Base-by-base conservation (phyloP, 2,797 vertebrate species). In the Hyperoplus immaculatus region DNA sequence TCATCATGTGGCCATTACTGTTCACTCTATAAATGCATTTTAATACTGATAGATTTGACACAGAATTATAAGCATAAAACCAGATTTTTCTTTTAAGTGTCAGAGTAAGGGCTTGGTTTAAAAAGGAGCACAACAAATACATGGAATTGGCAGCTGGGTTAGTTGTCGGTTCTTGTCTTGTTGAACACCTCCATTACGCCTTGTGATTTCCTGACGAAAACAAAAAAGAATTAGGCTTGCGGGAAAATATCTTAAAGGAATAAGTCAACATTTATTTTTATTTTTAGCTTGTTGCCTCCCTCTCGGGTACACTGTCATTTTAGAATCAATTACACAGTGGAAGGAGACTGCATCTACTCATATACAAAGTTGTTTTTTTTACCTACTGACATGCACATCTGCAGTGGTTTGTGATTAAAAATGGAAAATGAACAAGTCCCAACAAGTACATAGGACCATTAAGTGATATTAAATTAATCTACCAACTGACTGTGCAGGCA, bases 141-240 rank as follows among this genome's bases (percentile, higher is more conserved):
- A 60, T 55, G n/a, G 12, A 10, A 67, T 42, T n/a, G 11, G 53
- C 57, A 60, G 65, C 15, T 1, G 36, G 29, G 51, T 64, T 45
- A 62, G 63, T 14, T 49, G 45, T 63, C 43, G 55, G 45, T 69
- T 72, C 45, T 60, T 5, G 55, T 72, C 55, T n/a, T 29, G 60
- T 21, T 9, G 78, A 55, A 18, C 66, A 61, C 47, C 69, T 77
- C 88, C 71, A n/a, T 77, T 83, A 81, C 9, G 15, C 59, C 11
- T 62, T 46, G 80, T 70, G 73, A 77, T 90, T 93, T 83, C 90
- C 92, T 94, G 79, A 51, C 11, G 78, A 87, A 59, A 73, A 59
- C 68, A 86, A 76, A 2, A 80, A 47, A 81, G 3, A 62, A 69
- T 77, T 46, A 86, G 68, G 54, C n/a, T 10, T 65, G 18, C 6